phyloP scores from a whole-genome alignment of 1,140 invertebrate genomes.

The Trigoniulus corallinus region DNA sequence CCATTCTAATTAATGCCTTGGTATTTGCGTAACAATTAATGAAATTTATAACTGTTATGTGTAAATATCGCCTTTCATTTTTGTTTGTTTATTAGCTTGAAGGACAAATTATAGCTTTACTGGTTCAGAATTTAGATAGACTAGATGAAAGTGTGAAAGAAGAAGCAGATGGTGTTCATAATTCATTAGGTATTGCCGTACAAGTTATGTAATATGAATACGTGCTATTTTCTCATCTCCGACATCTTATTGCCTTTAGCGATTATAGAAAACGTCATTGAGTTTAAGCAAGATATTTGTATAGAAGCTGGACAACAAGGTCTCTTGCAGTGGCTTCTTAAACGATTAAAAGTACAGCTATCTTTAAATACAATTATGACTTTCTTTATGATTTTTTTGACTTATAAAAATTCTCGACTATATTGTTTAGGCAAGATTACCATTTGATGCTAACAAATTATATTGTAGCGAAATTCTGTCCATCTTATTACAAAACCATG shows the following conservation, averaged over 20 bases:
- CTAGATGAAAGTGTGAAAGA: conserved; percentile 88
- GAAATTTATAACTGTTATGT: neutral
- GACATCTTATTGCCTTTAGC: conserved; percentile 29
- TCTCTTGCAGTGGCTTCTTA: conserved; percentile 78
- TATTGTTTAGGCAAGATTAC: conserved; percentile 53
- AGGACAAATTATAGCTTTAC: conserved; percentile 73
- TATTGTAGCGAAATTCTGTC: conserved; percentile 93
- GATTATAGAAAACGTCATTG: conserved; percentile 81
- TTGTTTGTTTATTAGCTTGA: conserved; percentile 54
- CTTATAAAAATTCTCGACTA: neutral
- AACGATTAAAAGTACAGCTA: conserved; percentile 39
- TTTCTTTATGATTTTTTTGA: neutral
- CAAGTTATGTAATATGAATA: conserved; percentile 3
- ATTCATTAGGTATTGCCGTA: conserved; percentile 53
- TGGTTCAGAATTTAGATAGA: conserved; percentile 83
- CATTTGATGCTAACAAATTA: conserved; percentile 91
- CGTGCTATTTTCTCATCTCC: neutral
- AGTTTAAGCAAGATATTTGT: conserved; percentile 70
- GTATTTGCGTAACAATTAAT: conserved; percentile 17
- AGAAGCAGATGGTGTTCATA: conserved; percentile 91
- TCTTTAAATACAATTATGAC: no score
- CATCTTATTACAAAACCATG: conserved; percentile 79
- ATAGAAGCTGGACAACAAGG: conserved; percentile 65
- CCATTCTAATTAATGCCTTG: conserved; percentile 32
- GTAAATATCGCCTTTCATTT: conserved; percentile 8